These are phyloP conservation scores for Noctuana brunneofusca DNA, from an alignment of 2,888 invertebrate genomes.

Conservation along the genomic window DNA sequence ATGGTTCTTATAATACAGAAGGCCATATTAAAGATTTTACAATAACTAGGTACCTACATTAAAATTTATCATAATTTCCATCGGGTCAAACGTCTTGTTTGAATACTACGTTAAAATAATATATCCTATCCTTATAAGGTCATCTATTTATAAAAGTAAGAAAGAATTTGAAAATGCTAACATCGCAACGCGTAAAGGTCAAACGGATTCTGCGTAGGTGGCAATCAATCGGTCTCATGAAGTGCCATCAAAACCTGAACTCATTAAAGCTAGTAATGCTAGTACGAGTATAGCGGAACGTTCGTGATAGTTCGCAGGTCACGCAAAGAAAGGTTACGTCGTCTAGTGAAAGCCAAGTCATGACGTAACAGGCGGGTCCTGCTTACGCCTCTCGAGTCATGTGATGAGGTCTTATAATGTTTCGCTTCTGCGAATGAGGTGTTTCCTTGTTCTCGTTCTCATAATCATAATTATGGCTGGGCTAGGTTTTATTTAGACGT, in stretches of 20 bases:
- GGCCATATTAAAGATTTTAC: no score
- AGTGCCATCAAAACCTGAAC: slow-evolving; percentile 11
- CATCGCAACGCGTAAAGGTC: neutral
- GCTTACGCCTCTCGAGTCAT: slow-evolving; percentile 42
- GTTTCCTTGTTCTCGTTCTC: slow-evolving; percentile 25
- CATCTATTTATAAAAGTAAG: neutral
- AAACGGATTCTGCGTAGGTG: neutral
- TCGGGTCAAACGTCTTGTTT: no score
- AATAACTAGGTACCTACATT: no score
- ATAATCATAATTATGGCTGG: neutral
- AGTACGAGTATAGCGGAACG: slow-evolving; percentile 5
- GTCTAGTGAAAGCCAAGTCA: slow-evolving; percentile 36
- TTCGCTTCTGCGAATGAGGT: slow-evolving; percentile 17
- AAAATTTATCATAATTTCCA: no score
- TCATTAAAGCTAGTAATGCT: neutral
- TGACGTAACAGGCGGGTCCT: slow-evolving; percentile 49
- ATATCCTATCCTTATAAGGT: neutral
- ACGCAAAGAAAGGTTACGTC: slow-evolving; percentile 64
- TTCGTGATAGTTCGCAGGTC: slow-evolving; percentile 66
- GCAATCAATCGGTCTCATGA: neutral
- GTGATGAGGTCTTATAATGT: slow-evolving; percentile 37
- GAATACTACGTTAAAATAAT: neutral
- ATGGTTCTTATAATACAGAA: no score
- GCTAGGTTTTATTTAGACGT: neutral
- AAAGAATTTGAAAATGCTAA: neutral